These are phyloP conservation scores for Aporophyla nigra DNA, from an alignment of 2,888 invertebrate genomes.

Conservation along the genomic window DNA sequence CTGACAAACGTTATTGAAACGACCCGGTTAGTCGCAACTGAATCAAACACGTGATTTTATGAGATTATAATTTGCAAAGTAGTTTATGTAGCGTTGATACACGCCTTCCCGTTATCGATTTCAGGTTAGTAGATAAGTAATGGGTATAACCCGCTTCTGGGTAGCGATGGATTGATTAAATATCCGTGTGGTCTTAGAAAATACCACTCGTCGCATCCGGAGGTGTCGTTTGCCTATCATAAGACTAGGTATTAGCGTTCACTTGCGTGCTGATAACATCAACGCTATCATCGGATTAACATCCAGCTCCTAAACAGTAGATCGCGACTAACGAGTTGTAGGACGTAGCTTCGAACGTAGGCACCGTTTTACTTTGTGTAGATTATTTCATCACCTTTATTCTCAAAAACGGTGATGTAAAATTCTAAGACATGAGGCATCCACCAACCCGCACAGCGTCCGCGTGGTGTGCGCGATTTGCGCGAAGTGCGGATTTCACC, in stretches of 20 bases:
- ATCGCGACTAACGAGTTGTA: background rate
- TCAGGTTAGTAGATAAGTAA: conserved; percentile 63
- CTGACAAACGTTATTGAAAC: conserved; percentile 74
- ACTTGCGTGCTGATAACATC: conserved; percentile 9
- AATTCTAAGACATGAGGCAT: background rate
- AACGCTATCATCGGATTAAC: background rate
- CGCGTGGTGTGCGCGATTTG: background rate
- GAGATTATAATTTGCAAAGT: conserved; percentile 63
- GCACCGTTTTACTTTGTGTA: background rate
- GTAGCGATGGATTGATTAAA: conserved; percentile 45
- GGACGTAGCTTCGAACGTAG: background rate
- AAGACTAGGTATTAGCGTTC: conserved; percentile 9
- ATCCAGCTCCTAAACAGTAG: background rate
- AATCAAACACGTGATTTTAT: conserved; percentile 75
- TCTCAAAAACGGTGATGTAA: background rate
- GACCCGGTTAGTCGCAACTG: conserved; percentile 78
- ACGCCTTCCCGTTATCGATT: conserved; percentile 56
- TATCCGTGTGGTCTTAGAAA: conserved; percentile 29
- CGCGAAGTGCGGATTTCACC: too few species aligned
- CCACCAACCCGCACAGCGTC: background rate
- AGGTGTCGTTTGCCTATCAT: conserved; percentile 20
- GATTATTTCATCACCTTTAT: background rate
- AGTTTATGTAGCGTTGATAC: conserved; percentile 45
- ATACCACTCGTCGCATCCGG: conserved; percentile 42
- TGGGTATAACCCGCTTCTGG: conserved; percentile 44